These are phyloP conservation scores for Prionace glauca DNA, from an alignment of 2,797 vertebrate genomes.

Conservation along the genomic window DNA sequence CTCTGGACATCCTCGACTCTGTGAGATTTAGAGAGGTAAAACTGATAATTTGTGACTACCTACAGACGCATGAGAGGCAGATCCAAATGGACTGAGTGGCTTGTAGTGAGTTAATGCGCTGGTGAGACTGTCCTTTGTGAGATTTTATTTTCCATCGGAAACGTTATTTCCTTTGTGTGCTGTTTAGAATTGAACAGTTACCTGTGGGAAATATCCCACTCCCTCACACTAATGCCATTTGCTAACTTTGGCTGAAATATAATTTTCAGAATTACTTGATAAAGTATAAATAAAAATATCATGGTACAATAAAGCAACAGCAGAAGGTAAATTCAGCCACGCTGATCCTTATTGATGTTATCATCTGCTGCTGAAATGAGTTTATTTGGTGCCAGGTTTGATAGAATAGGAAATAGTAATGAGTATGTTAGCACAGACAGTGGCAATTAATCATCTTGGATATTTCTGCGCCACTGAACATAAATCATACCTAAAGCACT, in stretches of 20 bases:
- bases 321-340: not conserved
- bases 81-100: not conserved
- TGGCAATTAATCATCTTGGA: constrained; percentile 28
- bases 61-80: not conserved
- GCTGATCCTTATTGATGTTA: constrained; percentile 20
- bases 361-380: constrained; percentile 8
- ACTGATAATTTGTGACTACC: not conserved
- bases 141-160: not conserved
- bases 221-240: not conserved
- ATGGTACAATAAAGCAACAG: not conserved
- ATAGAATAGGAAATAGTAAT: constrained; percentile 36
- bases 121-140: not conserved
- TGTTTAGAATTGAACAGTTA: not conserved
- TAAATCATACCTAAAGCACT: constrained; percentile 31
- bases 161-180: not conserved
- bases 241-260: not conserved
- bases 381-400: constrained; percentile 35
- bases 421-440: constrained; percentile 33
- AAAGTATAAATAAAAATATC: not conserved
- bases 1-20: not conserved
- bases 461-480: constrained; percentile 1
- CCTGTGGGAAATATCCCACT: not conserved
- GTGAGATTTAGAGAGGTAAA: not conserved
- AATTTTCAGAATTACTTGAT: not conserved
- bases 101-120: not conserved